Percentiles rank a stretch among this genome's conserved stretches.
Evolutionary conservation across 1,140 invertebrate genomes (phyloP).

Genomic region (Drosophila melanogaster): Release_6_plus_ISO1_MT NT_033777.3:7920501-7921000

Average conservation of each 20-base stretch:
- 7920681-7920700: slow-evolving; percentile 5
- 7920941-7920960: slow-evolving; percentile 58
- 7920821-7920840: slow-evolving; percentile 2
- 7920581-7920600: slow-evolving; percentile 48
- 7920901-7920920: slow-evolving; percentile 15
- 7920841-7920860: background rate
- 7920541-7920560: slow-evolving; percentile 38
- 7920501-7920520: slow-evolving; percentile 2
- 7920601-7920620: background rate
- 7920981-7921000: slow-evolving; percentile 79
- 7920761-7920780: slow-evolving; percentile 13
- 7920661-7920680: slow-evolving; percentile 37
- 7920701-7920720: slow-evolving; percentile 8
- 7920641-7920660: background rate
- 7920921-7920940: slow-evolving; percentile 68
- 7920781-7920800: background rate
- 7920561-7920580: slow-evolving; percentile 26
- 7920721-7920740: slow-evolving; percentile 12
- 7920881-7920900: background rate
- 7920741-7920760: slow-evolving; percentile 47
- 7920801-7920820: slow-evolving; percentile 8
- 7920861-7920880: slow-evolving; percentile 7
- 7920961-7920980: slow-evolving; percentile 78
- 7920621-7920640: background rate
- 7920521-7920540: slow-evolving; percentile 39